phyloP scores from a whole-genome alignment of 1,140 invertebrate species.

The Eubasilissa regina region DNA sequence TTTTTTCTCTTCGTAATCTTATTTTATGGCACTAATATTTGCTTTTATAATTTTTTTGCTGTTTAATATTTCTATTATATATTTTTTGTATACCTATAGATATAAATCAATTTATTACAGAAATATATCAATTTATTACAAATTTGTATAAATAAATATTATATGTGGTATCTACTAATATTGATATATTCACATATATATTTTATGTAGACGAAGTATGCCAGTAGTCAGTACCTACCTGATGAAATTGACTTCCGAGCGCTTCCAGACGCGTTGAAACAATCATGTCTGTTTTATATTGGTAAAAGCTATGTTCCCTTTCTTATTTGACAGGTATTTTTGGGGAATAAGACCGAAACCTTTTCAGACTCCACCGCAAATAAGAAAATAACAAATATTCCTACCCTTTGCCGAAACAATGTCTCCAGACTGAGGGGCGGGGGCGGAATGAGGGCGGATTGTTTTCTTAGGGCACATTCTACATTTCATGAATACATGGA shows the following conservation, averaged over 20 bases:
- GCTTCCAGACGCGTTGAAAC: conserved; percentile 24
- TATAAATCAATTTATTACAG: no score
- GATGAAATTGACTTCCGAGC: conserved; percentile 16
- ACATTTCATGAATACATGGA: not conserved
- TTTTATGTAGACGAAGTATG: no score
- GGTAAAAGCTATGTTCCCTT: conserved; percentile 49
- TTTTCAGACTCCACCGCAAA: conserved; percentile 48
- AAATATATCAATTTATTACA: not conserved
- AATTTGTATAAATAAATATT: not conserved
- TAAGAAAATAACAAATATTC: conserved; percentile 42
- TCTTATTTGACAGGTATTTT: conserved; percentile 55
- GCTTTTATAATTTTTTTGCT: no score
- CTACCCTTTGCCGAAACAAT: conserved; percentile 17
- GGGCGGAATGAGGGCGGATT: not conserved
- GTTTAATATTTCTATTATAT: not conserved
- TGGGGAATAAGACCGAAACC: conserved; percentile 51
- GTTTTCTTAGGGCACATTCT: not conserved
- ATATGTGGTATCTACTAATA: no score
- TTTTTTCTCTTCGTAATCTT: no score
- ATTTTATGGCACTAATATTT: no score
- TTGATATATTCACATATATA: no score
- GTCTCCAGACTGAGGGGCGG: not conserved
- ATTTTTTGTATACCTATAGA: no score
- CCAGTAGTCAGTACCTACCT: no score
- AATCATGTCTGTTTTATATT: conserved; percentile 55